Evolutionary conservation across 2,113 vertebrate genomes (phyloP), one percentile per base, ranked within the genome.

Genomic region (Phodopus roborovskii): DNA sequence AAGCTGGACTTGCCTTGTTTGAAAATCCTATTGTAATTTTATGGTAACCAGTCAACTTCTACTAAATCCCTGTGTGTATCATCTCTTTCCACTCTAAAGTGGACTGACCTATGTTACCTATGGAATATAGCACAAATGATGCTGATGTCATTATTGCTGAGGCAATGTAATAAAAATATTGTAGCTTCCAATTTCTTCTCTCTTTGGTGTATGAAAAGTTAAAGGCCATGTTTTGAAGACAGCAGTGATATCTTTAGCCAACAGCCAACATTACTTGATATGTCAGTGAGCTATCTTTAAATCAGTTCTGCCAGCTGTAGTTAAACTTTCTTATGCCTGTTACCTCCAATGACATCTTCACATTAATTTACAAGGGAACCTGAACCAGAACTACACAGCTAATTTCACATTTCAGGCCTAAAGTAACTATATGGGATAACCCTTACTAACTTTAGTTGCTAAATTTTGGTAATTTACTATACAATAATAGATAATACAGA

Each of bases 1-100:
- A 81, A 58, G n/a, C 50, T 93, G 60, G 15, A 86, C 39, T 95
- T 81, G 74, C 8, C 58, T 93, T 95, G 74, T n/a, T 71, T 96
- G 58, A 82, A 91, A 96, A 95, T 28, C 5, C 42, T 70, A 26
- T 11, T 81, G 30, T 92, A n/a, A 96, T 33, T 39, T 58, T 96
- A 74, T 45, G 3, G 12, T 91, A 88, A 58, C 53, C 19, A 88
- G 13, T 89, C 6, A 79, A 4, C 22, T 86, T 11, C 68, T 75
- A 50, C 8, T 84, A 84, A 95, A 83, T n/a, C 48, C 42, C 19
- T 33, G 68, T 30, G 17, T 10, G 7, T 71, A n/a, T 24, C 66
- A 7, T 78, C 48, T 26, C 48, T 36, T 85, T 60, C 5, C 53
- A 87, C 71, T 84, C 33, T 39, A 62, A 92, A 70, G 39, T 78